These are phyloP conservation scores for Rosalia funebris DNA, from an alignment of 2,888 invertebrate species.

Conservation along the genomic window DNA sequence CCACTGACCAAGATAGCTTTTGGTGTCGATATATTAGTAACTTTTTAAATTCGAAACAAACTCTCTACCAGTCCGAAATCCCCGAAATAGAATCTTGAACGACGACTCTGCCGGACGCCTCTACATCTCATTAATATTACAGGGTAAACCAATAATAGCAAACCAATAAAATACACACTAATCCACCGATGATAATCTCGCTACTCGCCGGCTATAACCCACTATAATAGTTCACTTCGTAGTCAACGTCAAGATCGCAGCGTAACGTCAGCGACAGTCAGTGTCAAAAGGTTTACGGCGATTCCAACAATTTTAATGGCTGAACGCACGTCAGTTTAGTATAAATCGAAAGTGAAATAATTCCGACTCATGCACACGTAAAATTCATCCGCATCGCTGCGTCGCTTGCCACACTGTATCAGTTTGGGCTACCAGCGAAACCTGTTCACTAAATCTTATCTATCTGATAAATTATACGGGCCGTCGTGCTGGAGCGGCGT, in stretches of 20 bases:
- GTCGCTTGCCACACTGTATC: constrained; percentile 25
- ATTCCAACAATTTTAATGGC: background rate
- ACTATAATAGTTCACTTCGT: background rate
- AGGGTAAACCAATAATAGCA: background rate
- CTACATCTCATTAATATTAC: too few species aligned
- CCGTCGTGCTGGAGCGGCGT: background rate
- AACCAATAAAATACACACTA: background rate
- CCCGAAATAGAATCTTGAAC: too few species aligned
- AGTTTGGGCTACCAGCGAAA: background rate
- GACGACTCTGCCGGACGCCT: too few species aligned
- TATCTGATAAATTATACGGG: constrained; percentile 3
- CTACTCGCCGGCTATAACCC: background rate
- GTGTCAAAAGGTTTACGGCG: background rate
- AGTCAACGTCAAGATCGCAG: background rate
- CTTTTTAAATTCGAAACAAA: too few species aligned
- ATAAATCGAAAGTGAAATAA: constrained; percentile 27
- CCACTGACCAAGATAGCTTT: too few species aligned
- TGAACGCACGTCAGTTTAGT: constrained; percentile 1
- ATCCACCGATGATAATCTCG: background rate
- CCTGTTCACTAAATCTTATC: constrained; percentile 1
- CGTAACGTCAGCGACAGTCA: background rate
- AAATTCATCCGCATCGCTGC: constrained; percentile 33
- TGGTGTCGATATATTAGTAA: too few species aligned
- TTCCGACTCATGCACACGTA: constrained; percentile 16
- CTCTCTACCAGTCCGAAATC: too few species aligned